These are phyloP conservation scores for Orycteropus afer DNA, from an alignment of 2,113 vertebrate genomes.

Conservation along the genomic window DNA sequence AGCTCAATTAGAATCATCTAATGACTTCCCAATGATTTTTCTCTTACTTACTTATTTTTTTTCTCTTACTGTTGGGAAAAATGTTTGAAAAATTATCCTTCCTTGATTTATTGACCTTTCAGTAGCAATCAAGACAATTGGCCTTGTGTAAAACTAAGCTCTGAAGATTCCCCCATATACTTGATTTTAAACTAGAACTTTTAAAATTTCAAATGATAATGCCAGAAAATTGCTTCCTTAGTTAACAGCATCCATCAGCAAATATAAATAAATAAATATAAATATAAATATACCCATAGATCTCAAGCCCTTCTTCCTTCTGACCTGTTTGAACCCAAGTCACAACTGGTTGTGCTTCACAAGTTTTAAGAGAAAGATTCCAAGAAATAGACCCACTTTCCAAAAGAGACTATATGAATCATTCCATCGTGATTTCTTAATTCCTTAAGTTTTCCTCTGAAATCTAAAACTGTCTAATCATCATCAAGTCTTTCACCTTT, in stretches of 20 bases:
- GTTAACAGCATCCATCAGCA: no score
- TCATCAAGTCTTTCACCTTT: background rate
- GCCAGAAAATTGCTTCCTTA: background rate
- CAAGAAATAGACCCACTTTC: background rate
- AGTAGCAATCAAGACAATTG: background rate
- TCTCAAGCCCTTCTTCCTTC: background rate
- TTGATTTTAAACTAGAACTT: background rate
- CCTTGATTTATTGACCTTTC: background rate
- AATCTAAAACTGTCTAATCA: background rate
- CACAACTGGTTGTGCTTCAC: background rate
- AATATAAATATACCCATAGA: background rate
- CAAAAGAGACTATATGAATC: background rate
- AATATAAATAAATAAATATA: no score
- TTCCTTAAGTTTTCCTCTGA: background rate
- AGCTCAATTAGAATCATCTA: no score
- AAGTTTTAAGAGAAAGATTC: background rate
- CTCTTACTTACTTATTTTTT: no score
- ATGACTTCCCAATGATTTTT: background rate
- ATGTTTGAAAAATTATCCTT: background rate
- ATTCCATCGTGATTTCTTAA: background rate
- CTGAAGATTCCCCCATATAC: background rate
- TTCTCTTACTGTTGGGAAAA: background rate
- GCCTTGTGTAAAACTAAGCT: background rate
- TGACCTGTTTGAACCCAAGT: background rate
- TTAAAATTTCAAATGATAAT: background rate